These are phyloP conservation scores for Brachyhypopomus occidentalis DNA, from an alignment of 2,113 vertebrate species.

Conservation along the genomic window DNA sequence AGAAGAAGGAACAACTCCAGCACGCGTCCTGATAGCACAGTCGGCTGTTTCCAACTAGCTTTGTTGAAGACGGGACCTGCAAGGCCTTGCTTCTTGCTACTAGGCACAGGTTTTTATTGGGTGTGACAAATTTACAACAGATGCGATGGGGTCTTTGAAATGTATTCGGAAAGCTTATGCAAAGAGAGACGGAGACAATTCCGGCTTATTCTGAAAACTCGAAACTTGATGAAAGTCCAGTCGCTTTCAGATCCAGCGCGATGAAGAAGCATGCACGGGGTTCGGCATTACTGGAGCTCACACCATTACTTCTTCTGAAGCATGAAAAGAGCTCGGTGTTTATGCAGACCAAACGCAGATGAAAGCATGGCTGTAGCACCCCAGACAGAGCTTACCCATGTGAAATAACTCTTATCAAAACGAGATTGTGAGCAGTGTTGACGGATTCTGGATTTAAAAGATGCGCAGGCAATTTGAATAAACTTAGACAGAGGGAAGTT, in stretches of 20 bases:
- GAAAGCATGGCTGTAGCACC: not conserved
- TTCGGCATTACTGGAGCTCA: constrained; percentile 6
- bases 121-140: not conserved
- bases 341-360: constrained; percentile 42
- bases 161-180: not conserved
- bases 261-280: not conserved
- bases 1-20: not conserved
- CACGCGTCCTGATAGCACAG: not conserved
- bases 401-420: constrained; percentile 18
- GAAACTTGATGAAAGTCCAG: constrained; percentile 12
- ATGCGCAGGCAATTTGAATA: not conserved
- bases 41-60: too few relatives aligned
- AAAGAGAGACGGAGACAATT: not conserved
- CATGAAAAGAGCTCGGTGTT: constrained; percentile 10
- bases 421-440: constrained; percentile 12
- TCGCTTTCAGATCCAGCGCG: not conserved
- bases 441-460: constrained; percentile 12
- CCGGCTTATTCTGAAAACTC: not conserved
- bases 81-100: too few relatives aligned
- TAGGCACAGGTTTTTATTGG: not conserved
- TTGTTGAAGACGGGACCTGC: not conserved
- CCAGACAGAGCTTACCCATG: not conserved
- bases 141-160: not conserved
- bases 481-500: not conserved
- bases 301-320: constrained; percentile 4